Base-by-base conservation (phyloP, 2,888 invertebrate species). In the Drosophila imparisetae region DNA sequence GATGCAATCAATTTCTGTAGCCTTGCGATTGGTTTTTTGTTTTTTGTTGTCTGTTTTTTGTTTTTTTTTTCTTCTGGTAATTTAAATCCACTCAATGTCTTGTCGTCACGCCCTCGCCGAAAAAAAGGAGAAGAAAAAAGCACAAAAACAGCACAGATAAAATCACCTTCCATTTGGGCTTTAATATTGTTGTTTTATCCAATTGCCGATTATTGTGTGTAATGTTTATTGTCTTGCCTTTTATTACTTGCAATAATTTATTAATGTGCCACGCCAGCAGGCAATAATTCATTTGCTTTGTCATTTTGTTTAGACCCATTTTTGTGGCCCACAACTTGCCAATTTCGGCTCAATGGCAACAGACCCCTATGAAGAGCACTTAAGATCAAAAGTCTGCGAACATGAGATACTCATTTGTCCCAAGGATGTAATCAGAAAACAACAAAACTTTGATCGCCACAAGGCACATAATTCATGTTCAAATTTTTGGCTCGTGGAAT, bases 51-150 rank as follows among this genome's bases (percentile, higher is more conserved):
- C 64, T 48, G 60, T 27, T 5, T 1, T 53, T 18, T 4, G 30
- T 27, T 27, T 27, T 29, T 38, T 38, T 34, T 36, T 36, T 15
- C 36, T 8, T 21, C 13, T 38, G 60, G 53, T 66, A 64, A 55
- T 59, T 71, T 66, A 68, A 82, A 72, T 70, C 75, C 70, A 81
- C 40, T 72, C 75, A 85, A 85, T 88, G 86, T 65, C 86, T 86
- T 90, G 75, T 90, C 86, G 86, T 71, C 86, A 86, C 86, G 89
- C 86, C 86, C 90, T 88, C 80, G 57, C 59, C 70, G 5, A 49
- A 40, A 50, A 50, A 50, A 36, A 29, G 45, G 55, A 55, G 62
- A 36, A 38, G n/a, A n/a, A 57, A 57, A 29, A 30, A 52, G 45
- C 54, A 65, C 38, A 36, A 42, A 42, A 38, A 29, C 11, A 27